Evolutionary conservation across 2,113 vertebrate species (phyloP).

Genomic region (Malaclemys terrapin): DNA sequence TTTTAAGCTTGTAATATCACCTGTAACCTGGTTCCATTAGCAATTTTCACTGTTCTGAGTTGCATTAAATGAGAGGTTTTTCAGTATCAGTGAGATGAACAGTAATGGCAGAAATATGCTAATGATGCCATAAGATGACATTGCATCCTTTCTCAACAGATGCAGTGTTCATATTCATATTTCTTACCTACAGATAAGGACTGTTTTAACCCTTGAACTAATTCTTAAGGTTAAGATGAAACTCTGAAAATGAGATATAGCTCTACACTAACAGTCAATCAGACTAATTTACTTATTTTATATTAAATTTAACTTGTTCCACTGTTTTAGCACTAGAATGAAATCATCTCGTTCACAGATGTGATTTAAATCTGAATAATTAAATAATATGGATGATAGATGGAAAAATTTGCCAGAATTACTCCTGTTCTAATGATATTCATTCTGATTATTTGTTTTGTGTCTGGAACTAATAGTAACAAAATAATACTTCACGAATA

Average conservation of each 20-base stretch:
- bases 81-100: not conserved
- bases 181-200: not conserved
- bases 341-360: not conserved
- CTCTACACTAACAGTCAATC: not conserved
- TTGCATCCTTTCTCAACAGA: not conserved
- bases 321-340: not conserved
- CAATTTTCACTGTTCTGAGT: not conserved
- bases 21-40: not conserved
- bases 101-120: not conserved
- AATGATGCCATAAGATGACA: not conserved
- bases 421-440: constrained; percentile 21
- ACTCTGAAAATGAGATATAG: not conserved
- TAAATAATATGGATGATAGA: constrained; percentile 12
- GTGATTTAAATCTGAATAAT: not conserved
- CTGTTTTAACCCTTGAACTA: not conserved
- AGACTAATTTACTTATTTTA: not conserved
- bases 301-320: not conserved
- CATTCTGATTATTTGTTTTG: constrained; percentile 21
- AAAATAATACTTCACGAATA: constrained; percentile 29
- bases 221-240: not conserved
- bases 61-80: not conserved
- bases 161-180: not conserved
- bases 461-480: constrained; percentile 51
- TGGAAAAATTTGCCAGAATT: not conserved
- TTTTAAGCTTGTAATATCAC: not conserved